These are phyloP conservation scores for Brachypodius melanocephalos DNA, from an alignment of 2,113 vertebrate genomes.

Conservation along the genomic window DNA sequence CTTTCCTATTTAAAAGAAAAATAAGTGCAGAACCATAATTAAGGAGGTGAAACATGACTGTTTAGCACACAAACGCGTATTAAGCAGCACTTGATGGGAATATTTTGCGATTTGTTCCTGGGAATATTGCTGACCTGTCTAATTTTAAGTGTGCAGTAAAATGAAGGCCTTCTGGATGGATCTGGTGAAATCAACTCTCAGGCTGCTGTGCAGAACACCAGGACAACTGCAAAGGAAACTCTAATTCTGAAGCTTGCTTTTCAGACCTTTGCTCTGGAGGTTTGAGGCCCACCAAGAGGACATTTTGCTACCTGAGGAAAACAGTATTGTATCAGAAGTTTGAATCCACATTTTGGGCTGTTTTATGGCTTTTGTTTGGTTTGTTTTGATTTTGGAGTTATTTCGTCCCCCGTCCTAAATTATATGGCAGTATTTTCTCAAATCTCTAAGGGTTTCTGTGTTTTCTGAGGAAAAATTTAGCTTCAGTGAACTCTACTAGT, in stretches of 20 bases:
- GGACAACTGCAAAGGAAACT: neutral
- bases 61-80: neutral
- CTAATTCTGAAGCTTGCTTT: neutral
- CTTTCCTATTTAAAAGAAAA: slow-evolving; percentile 24
- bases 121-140: neutral
- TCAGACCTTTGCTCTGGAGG: neutral
- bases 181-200: neutral
- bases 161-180: neutral
- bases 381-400: neutral
- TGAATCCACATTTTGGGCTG: neutral
- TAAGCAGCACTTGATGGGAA: neutral
- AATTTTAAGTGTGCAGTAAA: neutral
- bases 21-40: neutral
- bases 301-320: neutral
- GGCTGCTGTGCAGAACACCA: neutral
- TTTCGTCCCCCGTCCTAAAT: accelerated
- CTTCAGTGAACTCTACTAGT: neutral
- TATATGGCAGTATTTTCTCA: neutral
- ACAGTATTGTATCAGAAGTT: neutral
- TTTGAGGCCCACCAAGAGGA: neutral
- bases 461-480: neutral
- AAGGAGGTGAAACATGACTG: neutral
- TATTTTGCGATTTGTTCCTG: neutral
- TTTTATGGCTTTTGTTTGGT: neutral
- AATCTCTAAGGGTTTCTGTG: neutral